These are phyloP conservation scores for Scaptomyza graminum DNA, from an alignment of 1,140 invertebrate species.

Conservation along the genomic window DNA sequence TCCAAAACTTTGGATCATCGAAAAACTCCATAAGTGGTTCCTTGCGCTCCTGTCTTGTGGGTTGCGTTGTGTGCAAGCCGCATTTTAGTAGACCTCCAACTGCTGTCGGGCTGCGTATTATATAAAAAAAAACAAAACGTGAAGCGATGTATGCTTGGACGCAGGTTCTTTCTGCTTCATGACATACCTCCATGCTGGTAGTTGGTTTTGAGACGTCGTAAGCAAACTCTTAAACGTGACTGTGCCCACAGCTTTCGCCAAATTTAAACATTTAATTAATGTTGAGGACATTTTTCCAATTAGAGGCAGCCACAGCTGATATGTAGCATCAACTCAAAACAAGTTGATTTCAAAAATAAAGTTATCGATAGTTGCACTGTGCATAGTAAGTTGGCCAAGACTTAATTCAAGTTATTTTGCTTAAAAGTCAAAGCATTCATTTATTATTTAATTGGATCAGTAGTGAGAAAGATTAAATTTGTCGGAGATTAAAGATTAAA, in stretches of 20 bases:
- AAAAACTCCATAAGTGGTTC: conserved; percentile 94
- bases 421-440: too few species aligned
- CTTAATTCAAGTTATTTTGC: too few species aligned
- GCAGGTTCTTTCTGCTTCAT: too few species aligned
- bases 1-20: conserved; percentile 95
- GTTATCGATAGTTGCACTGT: conserved; percentile 1
- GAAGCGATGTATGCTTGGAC: not conserved
- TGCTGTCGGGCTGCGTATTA: conserved; percentile 51
- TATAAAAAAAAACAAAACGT: conserved; percentile 60
- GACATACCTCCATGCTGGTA: conserved; percentile 44
- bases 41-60: conserved; percentile 67
- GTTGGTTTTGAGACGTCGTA: conserved; percentile 27
- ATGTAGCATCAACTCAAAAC: not conserved
- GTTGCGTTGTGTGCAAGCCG: conserved; percentile 51
- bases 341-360: not conserved
- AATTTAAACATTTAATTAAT: conserved; percentile 71
- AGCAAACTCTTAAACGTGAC: conserved; percentile 38
- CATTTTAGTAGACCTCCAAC: conserved; percentile 33
- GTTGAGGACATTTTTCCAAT: conserved; percentile 57
- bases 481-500: too few species aligned
- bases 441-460: too few species aligned
- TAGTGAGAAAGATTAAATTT: not conserved
- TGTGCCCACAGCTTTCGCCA: conserved; percentile 54
- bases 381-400: not conserved
- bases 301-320: conserved; percentile 27